phyloP scores from a whole-genome alignment of 2,113 vertebrate genomes.

The Sapajus apella region DNA sequence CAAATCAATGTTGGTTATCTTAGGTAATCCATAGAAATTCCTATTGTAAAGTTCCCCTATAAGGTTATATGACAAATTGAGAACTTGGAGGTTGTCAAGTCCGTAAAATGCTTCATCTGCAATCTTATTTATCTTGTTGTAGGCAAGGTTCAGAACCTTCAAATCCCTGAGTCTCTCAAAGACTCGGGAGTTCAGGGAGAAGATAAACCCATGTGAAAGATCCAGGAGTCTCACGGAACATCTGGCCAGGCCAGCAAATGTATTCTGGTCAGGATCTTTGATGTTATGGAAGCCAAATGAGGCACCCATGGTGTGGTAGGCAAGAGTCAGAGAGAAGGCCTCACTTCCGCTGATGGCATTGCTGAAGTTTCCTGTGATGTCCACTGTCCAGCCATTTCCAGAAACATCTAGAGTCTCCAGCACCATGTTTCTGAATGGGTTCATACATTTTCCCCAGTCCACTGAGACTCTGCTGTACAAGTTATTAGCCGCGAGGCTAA shows the following conservation, averaged over 20 bases:
- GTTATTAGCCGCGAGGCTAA: conserved; percentile 78
- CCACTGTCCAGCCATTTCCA: conserved; percentile 68
- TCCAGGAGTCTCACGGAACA: conserved; percentile 84
- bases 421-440: conserved; percentile 87
- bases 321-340: conserved; percentile 80
- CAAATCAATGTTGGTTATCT: conserved; percentile 85
- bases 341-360: conserved; percentile 84
- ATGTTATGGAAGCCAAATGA: conserved; percentile 86
- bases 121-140: conserved; percentile 91
- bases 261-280: conserved; percentile 86
- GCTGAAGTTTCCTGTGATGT: conserved; percentile 76
- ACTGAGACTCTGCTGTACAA: conserved; percentile 47
- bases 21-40: conserved; percentile 84
- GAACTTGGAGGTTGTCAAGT: conserved; percentile 81
- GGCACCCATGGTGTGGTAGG: conserved; percentile 78
- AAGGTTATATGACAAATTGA: conserved; percentile 91
- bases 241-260: conserved; percentile 85
- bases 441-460: conserved; percentile 86
- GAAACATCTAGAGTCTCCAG: conserved; percentile 86
- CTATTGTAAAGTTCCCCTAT: conserved; percentile 86
- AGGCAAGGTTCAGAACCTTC: conserved; percentile 82
- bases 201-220: conserved; percentile 85
- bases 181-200: conserved; percentile 82
- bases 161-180: conserved; percentile 83
- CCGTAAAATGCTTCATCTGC: conserved; percentile 85